Conservation (phyloP, 2,797 vertebrate genomes). For the Telmatherina bonti region DNA sequence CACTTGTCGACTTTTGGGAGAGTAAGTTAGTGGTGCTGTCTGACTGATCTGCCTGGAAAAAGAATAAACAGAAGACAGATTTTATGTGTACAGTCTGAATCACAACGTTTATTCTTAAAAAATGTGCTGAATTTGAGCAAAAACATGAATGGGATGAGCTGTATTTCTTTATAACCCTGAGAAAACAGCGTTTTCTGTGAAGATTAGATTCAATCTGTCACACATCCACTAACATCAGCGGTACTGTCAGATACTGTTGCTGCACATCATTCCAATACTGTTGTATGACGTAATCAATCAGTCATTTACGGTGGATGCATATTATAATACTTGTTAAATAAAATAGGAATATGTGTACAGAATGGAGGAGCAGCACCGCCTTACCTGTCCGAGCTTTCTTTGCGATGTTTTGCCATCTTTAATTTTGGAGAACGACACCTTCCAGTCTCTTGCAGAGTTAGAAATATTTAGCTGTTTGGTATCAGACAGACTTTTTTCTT, state of each 20-base stretch:
- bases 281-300: background rate
- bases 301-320: background rate
- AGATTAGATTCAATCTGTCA: slow-evolving; percentile 25
- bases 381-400: slow-evolving; percentile 88
- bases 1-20: slow-evolving; percentile 83
- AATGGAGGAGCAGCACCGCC: background rate
- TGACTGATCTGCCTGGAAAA: slow-evolving; percentile 70
- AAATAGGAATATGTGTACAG: slow-evolving; percentile 5
- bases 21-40: slow-evolving; percentile 77
- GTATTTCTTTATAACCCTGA: slow-evolving; percentile 17
- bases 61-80: slow-evolving; percentile 32
- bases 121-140: background rate
- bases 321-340: slow-evolving; percentile 5
- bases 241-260: background rate
- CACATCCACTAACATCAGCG: slow-evolving; percentile 17
- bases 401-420: slow-evolving; percentile 85
- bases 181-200: slow-evolving; percentile 4
- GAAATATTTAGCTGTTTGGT: slow-evolving; percentile 87
- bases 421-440: slow-evolving; percentile 83
- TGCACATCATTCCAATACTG: background rate
- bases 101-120: background rate
- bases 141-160: background rate
- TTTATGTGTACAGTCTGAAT: background rate
- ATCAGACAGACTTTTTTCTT: slow-evolving; percentile 87
- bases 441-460: slow-evolving; percentile 90